Evolutionary conservation across 2,888 invertebrate genomes (phyloP).

Genomic region (Phyllotreta striolata): DNA sequence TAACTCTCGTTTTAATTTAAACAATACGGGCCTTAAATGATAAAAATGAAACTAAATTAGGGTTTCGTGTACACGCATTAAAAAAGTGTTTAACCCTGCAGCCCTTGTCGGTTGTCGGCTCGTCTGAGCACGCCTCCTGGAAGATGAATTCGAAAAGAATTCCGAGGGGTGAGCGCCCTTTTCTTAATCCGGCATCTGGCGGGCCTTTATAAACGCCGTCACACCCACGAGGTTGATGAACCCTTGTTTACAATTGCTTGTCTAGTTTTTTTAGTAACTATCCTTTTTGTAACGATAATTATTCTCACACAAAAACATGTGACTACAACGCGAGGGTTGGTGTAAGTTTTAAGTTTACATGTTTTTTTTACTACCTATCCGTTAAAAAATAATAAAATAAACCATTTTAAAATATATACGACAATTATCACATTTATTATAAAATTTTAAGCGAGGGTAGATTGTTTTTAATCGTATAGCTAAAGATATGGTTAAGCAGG

Average conservation of each 20-base stretch:
- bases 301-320: background rate
- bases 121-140: constrained; percentile 5
- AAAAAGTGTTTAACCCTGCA: too few relatives aligned
- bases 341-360: background rate
- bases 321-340: constrained; percentile 18
- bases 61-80: too few relatives aligned
- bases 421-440: too few relatives aligned
- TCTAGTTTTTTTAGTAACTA: constrained; percentile 21
- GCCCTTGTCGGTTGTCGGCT: too few relatives aligned
- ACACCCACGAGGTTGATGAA: constrained; percentile 28
- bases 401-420: too few relatives aligned
- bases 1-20: too few relatives aligned
- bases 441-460: too few relatives aligned
- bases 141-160: constrained; percentile 13
- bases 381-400: too few relatives aligned
- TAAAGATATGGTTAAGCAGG: too few relatives aligned
- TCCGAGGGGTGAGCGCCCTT: constrained; percentile 33
- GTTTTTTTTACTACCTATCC: background rate
- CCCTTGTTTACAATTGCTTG: constrained; percentile 28
- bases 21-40: too few relatives aligned
- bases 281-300: background rate
- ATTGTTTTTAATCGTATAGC: too few relatives aligned
- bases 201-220: constrained; percentile 24
- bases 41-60: too few relatives aligned
- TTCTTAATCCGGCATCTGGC: constrained; percentile 31